Conservation (phyloP, 2,113 vertebrate species). For the Mastomys natalensis region DNA sequence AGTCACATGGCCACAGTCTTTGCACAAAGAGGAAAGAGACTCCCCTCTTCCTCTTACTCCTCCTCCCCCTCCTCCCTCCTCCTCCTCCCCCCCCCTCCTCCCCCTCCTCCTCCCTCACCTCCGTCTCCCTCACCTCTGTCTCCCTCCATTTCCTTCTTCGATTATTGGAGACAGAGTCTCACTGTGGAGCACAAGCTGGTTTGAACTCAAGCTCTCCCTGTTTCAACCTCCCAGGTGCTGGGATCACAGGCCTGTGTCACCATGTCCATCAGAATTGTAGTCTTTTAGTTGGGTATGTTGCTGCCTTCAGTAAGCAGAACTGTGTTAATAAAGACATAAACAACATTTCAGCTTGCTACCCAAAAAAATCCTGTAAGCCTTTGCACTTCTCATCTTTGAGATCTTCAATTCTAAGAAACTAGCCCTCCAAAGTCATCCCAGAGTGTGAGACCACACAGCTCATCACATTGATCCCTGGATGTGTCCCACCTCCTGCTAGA, state of each 20-base stretch:
- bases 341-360: background rate
- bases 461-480: too few relatives aligned
- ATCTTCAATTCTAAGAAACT: background rate
- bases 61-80: rapidly evolving
- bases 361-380: rapidly evolving
- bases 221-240: background rate
- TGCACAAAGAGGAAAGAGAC: background rate
- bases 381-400: background rate
- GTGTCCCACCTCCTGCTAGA: rapidly evolving
- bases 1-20: background rate
- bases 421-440: background rate
- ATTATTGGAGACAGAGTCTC: background rate
- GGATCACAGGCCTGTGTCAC: background rate
- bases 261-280: background rate
- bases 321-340: background rate
- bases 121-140: too few relatives aligned
- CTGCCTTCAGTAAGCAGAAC: background rate
- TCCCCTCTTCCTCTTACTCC: background rate
- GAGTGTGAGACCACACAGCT: background rate
- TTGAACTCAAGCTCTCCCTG: background rate
- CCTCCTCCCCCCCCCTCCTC: rapidly evolving
- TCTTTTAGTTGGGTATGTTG: background rate
- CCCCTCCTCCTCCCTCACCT: too few relatives aligned
- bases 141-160: background rate
- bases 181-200: background rate